Percentiles rank a stretch among this genome's conserved stretches.
Conservation (phyloP, 1,140 invertebrate genomes). For the Drosophila elegans region DNA sequence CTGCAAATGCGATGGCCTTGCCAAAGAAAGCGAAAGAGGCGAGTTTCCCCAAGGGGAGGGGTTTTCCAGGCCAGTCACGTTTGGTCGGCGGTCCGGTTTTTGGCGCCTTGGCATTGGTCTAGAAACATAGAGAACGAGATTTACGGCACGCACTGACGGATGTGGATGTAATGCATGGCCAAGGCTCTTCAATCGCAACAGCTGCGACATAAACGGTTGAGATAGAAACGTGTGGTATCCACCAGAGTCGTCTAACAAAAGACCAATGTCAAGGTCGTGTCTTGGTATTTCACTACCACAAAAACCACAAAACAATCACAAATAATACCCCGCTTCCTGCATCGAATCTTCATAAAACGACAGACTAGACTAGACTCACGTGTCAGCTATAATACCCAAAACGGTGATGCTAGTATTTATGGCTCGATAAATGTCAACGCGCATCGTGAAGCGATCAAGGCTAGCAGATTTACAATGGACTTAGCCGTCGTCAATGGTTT, state of each 20-base stretch:
- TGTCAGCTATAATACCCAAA: constrained; percentile 5
- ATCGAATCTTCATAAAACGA: constrained; percentile 26
- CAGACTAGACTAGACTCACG: constrained; percentile 3
- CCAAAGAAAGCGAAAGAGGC: constrained; percentile 47
- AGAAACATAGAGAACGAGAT: constrained; percentile 25
- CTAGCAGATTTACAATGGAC: constrained; percentile 2
- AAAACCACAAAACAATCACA: constrained; percentile 26
- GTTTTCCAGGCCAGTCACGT: constrained; percentile 37
- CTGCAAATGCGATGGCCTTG: constrained; percentile 8
- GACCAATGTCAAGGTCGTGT: constrained; percentile 22
- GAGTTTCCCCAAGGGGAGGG: background rate
- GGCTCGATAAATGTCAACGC: constrained; percentile 33
- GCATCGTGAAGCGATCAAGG: constrained; percentile 8
- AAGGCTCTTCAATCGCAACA: background rate
- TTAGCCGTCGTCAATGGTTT: background rate
- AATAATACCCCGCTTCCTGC: constrained; percentile 20
- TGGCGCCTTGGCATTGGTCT: constrained; percentile 54
- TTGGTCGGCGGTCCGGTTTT: constrained; percentile 26
- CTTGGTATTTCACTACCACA: constrained; percentile 13
- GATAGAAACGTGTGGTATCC: background rate
- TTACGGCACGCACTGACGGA: constrained; percentile 29
- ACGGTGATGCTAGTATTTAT: constrained; percentile 20
- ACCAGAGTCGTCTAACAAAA: constrained; percentile 10
- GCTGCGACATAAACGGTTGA: background rate
- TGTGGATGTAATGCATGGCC: constrained; percentile 33